Evolutionary conservation across 1,140 invertebrate species (phyloP), one percentile per base, ranked within the genome.

Genomic region (Platorchestia sp.): DNA sequence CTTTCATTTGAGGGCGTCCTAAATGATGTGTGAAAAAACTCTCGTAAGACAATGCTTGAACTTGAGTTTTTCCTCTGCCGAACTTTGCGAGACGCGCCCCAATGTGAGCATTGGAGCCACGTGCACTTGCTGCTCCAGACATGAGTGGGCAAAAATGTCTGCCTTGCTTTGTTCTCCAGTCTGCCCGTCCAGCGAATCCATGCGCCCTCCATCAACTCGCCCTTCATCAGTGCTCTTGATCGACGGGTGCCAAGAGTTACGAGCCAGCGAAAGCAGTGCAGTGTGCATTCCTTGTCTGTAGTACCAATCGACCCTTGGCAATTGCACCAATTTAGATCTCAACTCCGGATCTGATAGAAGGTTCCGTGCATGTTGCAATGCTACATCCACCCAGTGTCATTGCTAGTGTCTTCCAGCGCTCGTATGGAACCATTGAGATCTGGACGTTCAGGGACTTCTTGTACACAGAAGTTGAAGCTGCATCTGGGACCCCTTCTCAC

Each of bases 181-280:
- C 87, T 5, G 41, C 87, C 27, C 41, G 87, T 19, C 87, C 87
- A 44, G 41, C 87, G 59, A 75, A 75, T 75, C 59, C 59, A n/a
- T 75, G 59, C 59, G 27, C 87, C 43, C 87, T 89, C 87, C 87
- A 89, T 89, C 87, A 89, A 5, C 87, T 41, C 59, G 59, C 10
- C 59, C 59, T 75, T 75, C 59, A 75, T 75, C 59, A 75, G 59
- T 36, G 59, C 59, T 75, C 6, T 44, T 89, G 87, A 89, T 89
- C 87, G 87, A 89, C 87, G n/a, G 87, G n/a, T 89, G 87, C 43
- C 87, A 5, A 89, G 87, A 89, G 87, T 89, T 89, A 89, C 87
- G 87, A 89, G 41, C 43, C 87, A 16, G 41, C 87, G 27, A 89
- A 41, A 42, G 41, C 87, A 44, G 87, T 42, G 87, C 43, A 44